Base-by-base conservation (phyloP, 1,140 invertebrate genomes). In the Fragariocoptes setiger region DNA sequence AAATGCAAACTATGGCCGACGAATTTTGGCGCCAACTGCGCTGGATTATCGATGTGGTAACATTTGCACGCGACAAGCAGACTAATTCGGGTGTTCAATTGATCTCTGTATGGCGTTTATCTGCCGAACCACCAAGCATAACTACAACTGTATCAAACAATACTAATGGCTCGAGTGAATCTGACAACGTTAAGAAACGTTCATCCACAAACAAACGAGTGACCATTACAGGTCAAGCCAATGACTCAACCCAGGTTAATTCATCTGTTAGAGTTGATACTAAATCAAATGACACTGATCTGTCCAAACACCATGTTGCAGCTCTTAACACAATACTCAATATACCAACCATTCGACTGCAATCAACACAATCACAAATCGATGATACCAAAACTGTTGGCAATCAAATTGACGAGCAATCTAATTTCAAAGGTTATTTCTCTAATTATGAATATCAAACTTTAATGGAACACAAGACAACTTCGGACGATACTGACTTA, bases 21-120 rank as follows among this genome's bases (percentile, higher is more conserved):
- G 54, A 63, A 0, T 69, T 78, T 1, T 94, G 86, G 86, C 83
- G 85, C 53, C 70, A 71, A 18, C 72, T 77, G 2, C 67, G 88
- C 13, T 95, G 86, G 86, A 65, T 92, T 1, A 78, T 86, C 66
- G 82, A 92, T 50, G 70, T 86, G 2, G 76, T 92, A 31, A 72
- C 76, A 1, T 83, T 80, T 53, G 80, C 83, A 1, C 62, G 83
- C 42, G 83, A 88, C 52, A 73, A 76, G 44, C 53, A 51, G 35
- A 46, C 50, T n/a, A 50, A 49, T 21, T 52, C 52, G 35, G 61
- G 56, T 2, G 48, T 61, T 19, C 46, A 49, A 12, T 41, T 59
- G 4, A 45, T 38, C 31, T n/a, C n/a, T n/a, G n/a, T n/a, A n/a
- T n/a, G n/a, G n/a, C n/a, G n/a, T n/a, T n/a, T n/a, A n/a, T n/a